A percentile compares a stretch with the other conserved stretches of the same genome.
Evolutionary conservation across 2,888 invertebrate species (phyloP).

Genomic region (Tetragonisca angustula): DNA sequence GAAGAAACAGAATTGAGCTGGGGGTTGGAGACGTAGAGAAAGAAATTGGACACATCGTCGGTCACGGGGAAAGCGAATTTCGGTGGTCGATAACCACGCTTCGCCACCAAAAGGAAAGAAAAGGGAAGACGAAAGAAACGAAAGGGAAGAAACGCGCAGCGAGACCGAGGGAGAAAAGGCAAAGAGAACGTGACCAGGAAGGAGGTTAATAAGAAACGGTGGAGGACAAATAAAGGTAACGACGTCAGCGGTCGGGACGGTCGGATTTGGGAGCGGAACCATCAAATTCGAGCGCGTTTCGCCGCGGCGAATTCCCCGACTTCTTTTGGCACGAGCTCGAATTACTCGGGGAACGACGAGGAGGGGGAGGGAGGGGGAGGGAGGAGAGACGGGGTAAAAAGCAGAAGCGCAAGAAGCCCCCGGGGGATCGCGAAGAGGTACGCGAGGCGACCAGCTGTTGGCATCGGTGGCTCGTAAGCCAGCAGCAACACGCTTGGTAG

Average conservation of each 20-base stretch:
- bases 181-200: background rate
- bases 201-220: conserved; percentile 30
- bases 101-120: background rate
- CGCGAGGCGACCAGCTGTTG: conserved; percentile 62
- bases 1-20: no score
- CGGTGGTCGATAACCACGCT: background rate
- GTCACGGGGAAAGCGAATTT: conserved; percentile 1
- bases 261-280: conserved; percentile 66
- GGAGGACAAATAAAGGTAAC: conserved; percentile 50
- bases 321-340: conserved; percentile 75
- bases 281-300: conserved; percentile 61
- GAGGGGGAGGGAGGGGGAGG: background rate
- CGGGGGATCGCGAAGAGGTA: conserved; percentile 13
- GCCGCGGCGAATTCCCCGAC: conserved; percentile 61
- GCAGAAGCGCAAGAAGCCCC: conserved; percentile 30
- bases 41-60: background rate
- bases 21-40: no score
- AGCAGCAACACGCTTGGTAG: conserved; percentile 69
- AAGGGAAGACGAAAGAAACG: background rate
- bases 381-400: conserved; percentile 35
- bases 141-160: accelerated
- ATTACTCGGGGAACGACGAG: no score
- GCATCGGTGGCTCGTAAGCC: conserved; percentile 66
- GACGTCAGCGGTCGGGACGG: conserved; percentile 29
- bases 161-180: background rate